Percentiles rank a stretch among this genome's conserved stretches.
These are phyloP conservation scores for Bothrops jararaca DNA, from an alignment of 2,113 vertebrate species.

Conservation along the genomic window DNA sequence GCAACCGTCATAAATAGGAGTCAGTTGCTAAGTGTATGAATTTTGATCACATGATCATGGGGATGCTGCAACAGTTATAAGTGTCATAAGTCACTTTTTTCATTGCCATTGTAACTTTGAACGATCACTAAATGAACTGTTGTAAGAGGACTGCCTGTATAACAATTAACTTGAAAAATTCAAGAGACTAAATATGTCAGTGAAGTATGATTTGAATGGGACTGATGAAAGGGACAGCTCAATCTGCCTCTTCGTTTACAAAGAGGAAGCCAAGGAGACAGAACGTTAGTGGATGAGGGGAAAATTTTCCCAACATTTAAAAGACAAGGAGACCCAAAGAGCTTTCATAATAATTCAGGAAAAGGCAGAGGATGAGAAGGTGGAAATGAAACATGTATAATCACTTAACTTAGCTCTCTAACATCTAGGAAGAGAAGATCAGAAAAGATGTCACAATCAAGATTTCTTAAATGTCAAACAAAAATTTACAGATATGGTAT, in stretches of 20 bases:
- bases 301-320: not conserved
- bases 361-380: not conserved
- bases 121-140: not conserved
- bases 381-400: not conserved
- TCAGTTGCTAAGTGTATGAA: not conserved
- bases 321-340: not conserved
- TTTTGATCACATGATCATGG: not conserved
- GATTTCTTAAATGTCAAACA: not conserved
- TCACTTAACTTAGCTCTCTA: not conserved
- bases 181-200: not conserved
- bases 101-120: not conserved
- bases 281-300: not conserved
- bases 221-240: not conserved
- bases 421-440: not conserved
- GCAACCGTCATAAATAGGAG: not conserved
- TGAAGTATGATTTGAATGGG: not conserved
- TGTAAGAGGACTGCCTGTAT: not conserved
- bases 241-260: not conserved
- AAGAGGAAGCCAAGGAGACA: not conserved
- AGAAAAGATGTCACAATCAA: not conserved
- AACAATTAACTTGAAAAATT: not conserved
- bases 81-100: too few relatives aligned
- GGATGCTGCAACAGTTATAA: not conserved
- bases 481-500: not conserved
- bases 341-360: not conserved